A percentile compares a stretch with the other conserved stretches of the same genome.
Evolutionary conservation across 2,113 vertebrate genomes (phyloP).

Genomic region (Pygoscelis adeliae): DNA sequence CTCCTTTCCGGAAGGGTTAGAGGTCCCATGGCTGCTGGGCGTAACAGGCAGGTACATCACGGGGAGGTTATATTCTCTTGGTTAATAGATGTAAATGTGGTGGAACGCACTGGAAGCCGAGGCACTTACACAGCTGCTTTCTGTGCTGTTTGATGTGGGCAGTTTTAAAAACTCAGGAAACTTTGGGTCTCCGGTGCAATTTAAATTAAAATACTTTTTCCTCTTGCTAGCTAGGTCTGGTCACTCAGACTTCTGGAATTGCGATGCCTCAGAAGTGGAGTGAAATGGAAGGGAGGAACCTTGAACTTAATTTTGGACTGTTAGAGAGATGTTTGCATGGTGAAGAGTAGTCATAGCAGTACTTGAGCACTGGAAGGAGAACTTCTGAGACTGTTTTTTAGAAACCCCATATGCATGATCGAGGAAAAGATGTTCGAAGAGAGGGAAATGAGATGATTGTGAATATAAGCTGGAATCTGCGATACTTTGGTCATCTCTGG

Average conservation of each 20-base stretch:
- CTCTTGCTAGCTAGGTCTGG: neutral
- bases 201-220: neutral
- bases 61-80: neutral
- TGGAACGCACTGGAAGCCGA: neutral
- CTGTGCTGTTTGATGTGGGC: neutral
- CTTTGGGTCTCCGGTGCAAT: fast-evolving
- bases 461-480: neutral
- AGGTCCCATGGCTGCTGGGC: neutral
- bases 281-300: neutral
- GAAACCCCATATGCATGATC: neutral
- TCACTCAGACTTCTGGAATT: neutral
- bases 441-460: too few relatives aligned
- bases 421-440: neutral
- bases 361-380: neutral
- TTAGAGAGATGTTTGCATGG: neutral
- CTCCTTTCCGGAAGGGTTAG: neutral
- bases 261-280: neutral
- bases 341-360: too few relatives aligned
- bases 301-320: neutral
- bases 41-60: neutral
- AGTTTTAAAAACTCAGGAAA: neutral
- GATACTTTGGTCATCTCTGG: neutral
- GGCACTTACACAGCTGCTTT: neutral
- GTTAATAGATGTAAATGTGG: neutral
- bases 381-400: neutral